Evolutionary conservation across 2,113 vertebrate genomes (phyloP).

Genomic region (Hyperopisus bebe): DNA sequence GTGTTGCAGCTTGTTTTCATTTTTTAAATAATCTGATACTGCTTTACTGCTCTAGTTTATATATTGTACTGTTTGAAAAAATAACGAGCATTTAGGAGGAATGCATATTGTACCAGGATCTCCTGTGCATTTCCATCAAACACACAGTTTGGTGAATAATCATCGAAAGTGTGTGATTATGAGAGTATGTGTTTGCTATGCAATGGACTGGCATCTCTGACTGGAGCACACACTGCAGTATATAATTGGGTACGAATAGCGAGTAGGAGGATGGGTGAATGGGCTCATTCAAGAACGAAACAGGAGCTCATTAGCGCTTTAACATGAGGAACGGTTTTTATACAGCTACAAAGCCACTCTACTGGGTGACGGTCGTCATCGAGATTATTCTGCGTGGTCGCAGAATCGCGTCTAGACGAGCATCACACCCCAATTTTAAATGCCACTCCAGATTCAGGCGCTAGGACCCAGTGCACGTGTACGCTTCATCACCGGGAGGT

Average conservation of each 20-base stretch:
- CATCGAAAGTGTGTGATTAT: not conserved
- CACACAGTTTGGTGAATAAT: not conserved
- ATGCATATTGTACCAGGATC: not conserved
- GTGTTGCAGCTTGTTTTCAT: not conserved
- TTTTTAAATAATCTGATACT: not conserved
- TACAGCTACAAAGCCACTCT: not conserved
- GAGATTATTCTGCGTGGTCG: not conserved
- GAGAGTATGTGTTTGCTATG: not conserved
- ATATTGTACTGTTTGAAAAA: not conserved
- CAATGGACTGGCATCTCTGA: not conserved
- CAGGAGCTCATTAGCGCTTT: not conserved
- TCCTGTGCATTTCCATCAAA: not conserved
- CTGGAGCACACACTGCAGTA: not conserved
- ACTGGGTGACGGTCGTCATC: not conserved
- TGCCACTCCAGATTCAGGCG: slow-evolving; percentile 31
- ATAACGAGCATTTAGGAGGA: not conserved
- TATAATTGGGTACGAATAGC: not conserved
- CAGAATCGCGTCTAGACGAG: not conserved
- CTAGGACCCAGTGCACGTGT: slow-evolving; percentile 61
- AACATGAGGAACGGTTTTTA: not conserved
- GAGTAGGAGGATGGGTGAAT: not conserved
- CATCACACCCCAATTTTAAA: not conserved
- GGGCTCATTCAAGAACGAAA: not conserved
- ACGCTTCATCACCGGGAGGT: slow-evolving; percentile 47
- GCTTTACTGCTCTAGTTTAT: not conserved